Evolutionary conservation across 2,113 vertebrate genomes (phyloP).

Genomic region (Trinectes maculatus): DNA sequence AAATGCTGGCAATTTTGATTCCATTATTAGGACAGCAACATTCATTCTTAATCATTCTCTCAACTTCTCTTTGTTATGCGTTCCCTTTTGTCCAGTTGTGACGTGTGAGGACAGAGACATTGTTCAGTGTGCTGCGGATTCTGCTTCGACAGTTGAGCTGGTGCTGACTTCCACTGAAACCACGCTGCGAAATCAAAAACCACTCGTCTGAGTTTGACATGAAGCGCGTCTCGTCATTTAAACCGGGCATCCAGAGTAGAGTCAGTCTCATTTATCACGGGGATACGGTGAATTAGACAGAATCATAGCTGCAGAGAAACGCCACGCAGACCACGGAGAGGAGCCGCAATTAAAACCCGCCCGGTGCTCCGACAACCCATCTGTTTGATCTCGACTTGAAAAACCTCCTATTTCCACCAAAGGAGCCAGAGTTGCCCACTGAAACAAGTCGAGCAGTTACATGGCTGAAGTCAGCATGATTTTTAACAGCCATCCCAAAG

Average conservation of each 20-base stretch:
- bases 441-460: slow-evolving; percentile 21
- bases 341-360: slow-evolving; percentile 27
- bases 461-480: slow-evolving; percentile 32
- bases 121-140: neutral
- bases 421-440: slow-evolving; percentile 6
- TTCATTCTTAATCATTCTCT: neutral
- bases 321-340: neutral
- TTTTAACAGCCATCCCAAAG: slow-evolving; percentile 39
- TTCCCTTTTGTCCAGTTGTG: neutral
- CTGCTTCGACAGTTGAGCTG: neutral
- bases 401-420: slow-evolving; percentile 35
- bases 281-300: slow-evolving; percentile 19
- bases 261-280: slow-evolving; percentile 32
- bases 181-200: too few species aligned
- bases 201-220: too few species aligned
- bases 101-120: neutral
- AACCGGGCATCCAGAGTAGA: slow-evolving; percentile 19
- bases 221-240: slow-evolving; percentile 33
- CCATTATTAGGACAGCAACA: neutral
- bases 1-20: neutral
- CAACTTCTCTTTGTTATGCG: neutral
- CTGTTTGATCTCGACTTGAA: slow-evolving; percentile 37
- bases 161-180: too few species aligned
- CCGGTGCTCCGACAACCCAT: neutral
- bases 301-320: slow-evolving; percentile 20